Conservation (phyloP, 1,140 invertebrate species). For the Macrotrachela quadricornifera region DNA sequence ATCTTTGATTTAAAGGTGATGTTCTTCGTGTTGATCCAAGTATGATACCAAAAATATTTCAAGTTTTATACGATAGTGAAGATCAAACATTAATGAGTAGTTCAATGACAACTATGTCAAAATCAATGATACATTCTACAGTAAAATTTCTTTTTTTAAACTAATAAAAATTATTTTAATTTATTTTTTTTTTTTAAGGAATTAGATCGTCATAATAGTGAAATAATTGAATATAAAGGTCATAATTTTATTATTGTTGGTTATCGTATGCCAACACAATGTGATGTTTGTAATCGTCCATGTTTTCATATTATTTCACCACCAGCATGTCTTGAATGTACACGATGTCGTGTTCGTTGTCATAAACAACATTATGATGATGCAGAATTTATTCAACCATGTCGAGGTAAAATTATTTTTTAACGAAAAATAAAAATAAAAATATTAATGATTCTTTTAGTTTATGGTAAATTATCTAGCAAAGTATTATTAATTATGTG, state of each 20-base stretch:
- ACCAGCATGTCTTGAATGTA: constrained; percentile 80
- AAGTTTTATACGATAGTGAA: too few species aligned
- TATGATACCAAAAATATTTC: too few species aligned
- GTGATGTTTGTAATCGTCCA: constrained; percentile 85
- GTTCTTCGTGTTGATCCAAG: too few species aligned
- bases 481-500: constrained; percentile 73
- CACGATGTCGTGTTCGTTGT: constrained; percentile 32
- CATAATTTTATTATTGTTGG: constrained; percentile 87
- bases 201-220: too few species aligned
- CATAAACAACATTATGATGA: too few species aligned
- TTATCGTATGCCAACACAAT: constrained; percentile 90
- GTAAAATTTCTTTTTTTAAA: too few species aligned
- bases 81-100: too few species aligned
- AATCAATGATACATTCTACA: too few species aligned
- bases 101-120: too few species aligned
- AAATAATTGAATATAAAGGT: constrained; percentile 29
- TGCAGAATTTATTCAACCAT: constrained; percentile 39
- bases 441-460: constrained; percentile 28
- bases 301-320: constrained; percentile 90
- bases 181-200: too few species aligned
- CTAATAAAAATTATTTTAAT: too few species aligned
- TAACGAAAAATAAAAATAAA: constrained; percentile 53
- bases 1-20: too few species aligned
- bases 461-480: constrained; percentile 52
- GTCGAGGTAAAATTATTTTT: constrained; percentile 80